Conservation (phyloP, 2,888 invertebrate genomes). For the Acanthosoma haemorrhoidale region DNA sequence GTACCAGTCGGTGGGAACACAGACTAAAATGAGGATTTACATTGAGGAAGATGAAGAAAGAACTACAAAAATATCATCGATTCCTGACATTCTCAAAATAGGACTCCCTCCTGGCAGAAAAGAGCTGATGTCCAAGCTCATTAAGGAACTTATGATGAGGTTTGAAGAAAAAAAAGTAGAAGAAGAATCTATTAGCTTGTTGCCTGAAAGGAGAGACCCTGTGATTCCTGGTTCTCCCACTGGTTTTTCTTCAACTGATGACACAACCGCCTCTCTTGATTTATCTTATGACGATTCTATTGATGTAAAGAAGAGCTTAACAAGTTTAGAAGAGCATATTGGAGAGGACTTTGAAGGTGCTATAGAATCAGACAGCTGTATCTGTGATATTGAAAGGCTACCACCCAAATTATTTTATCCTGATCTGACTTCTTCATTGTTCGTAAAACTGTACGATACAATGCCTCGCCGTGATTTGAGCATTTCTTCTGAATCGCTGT, state of each 20-base stretch:
- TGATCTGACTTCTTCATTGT: neutral
- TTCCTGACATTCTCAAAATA: slow-evolving; percentile 17
- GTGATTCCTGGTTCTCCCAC: neutral
- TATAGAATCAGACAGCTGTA: neutral
- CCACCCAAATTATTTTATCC: neutral
- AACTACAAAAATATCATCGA: neutral
- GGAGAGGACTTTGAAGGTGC: slow-evolving; percentile 22
- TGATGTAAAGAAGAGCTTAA: neutral
- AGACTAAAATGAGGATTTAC: slow-evolving; percentile 29
- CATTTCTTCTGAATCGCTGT: neutral
- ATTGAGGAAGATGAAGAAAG: slow-evolving; percentile 22
- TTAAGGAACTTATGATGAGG: slow-evolving; percentile 17
- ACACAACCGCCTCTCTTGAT: slow-evolving; percentile 15
- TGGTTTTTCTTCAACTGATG: slow-evolving; percentile 31
- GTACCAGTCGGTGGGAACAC: slow-evolving; percentile 23
- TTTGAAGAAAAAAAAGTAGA: slow-evolving; percentile 21
- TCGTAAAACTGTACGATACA: neutral
- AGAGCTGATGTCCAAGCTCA: slow-evolving; percentile 10
- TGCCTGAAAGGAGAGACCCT: neutral
- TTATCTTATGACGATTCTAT: neutral
- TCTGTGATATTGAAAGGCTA: neutral
- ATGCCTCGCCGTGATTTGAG: neutral
- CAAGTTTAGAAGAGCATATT: slow-evolving; percentile 20
- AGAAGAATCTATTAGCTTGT: slow-evolving; percentile 5
- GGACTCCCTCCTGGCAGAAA: neutral